Evolutionary conservation across 53 echinoderm and acorn worm genomes (phyloP).

Genomic region (Antedon mediterranea): DNA sequence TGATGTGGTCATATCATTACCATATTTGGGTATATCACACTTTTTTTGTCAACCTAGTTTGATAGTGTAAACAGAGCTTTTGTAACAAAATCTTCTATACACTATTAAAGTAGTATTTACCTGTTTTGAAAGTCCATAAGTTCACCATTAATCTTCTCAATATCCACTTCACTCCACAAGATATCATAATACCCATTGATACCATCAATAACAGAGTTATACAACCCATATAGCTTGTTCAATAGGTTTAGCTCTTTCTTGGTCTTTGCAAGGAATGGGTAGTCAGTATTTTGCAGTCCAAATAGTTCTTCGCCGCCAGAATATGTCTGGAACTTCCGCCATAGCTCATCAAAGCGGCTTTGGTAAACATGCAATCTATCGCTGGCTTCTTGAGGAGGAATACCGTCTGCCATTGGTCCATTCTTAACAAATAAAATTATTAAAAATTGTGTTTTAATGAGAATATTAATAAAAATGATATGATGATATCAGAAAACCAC

Average conservation of each 20-base stretch:
- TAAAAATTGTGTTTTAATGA: no score
- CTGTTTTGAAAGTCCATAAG: conserved; percentile 53
- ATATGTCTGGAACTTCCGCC: conserved; percentile 87
- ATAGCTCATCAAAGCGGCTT: conserved; percentile 89
- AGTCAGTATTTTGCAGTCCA: conserved; percentile 79
- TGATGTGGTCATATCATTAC: no score
- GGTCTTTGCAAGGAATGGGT: conserved; percentile 59
- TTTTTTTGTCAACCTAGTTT: no score
- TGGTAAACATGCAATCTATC: conserved; percentile 91
- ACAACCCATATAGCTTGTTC: conserved; percentile 82
- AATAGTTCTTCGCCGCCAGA: conserved; percentile 92
- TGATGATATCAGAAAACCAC: no score
- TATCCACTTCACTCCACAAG: conserved; percentile 43
- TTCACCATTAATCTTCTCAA: conserved; percentile 59
- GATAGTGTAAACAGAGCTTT: no score
- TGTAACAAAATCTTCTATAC: no score
- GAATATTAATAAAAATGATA: no score
- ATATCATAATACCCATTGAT: conserved; percentile 52
- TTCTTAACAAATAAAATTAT: conserved; percentile 14
- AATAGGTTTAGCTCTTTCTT: conserved; percentile 96
- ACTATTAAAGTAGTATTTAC: conserved; percentile 5
- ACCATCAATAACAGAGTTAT: conserved; percentile 87
- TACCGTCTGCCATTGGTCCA: conserved; percentile 91
- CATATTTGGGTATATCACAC: no score
- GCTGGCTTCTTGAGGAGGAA: conserved; percentile 90